phyloP scores from a whole-genome alignment of 2,113 vertebrate species.

The Australoheros scitulus region DNA sequence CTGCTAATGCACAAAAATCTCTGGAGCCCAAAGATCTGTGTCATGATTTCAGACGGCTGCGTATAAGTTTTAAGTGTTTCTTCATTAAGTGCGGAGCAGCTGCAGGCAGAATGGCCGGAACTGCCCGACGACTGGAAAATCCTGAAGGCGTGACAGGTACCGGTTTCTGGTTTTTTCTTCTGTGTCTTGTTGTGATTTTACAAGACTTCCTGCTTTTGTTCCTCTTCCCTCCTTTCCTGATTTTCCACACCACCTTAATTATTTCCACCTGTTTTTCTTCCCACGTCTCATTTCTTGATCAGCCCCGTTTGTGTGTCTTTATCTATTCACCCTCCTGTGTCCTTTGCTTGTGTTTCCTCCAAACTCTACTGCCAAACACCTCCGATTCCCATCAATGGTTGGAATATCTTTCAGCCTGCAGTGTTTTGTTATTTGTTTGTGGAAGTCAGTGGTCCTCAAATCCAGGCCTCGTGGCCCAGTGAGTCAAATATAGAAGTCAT shows the following conservation, averaged over 20 bases:
- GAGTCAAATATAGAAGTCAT: too few relatives aligned
- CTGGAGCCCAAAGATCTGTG: too few relatives aligned
- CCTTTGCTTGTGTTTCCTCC: neutral
- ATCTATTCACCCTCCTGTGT: neutral
- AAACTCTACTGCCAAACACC: neutral
- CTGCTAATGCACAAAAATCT: neutral
- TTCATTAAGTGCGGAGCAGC: too few relatives aligned
- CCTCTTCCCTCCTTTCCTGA: neutral
- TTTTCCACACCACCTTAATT: neutral
- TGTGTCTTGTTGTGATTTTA: neutral
- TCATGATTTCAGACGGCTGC: too few relatives aligned
- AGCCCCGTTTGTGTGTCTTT: neutral
- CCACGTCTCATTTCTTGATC: neutral
- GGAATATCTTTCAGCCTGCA: neutral
- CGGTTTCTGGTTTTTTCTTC: neutral
- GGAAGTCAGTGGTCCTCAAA: too few relatives aligned
- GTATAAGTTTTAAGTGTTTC: too few relatives aligned
- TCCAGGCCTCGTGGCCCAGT: too few relatives aligned
- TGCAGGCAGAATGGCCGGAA: too few relatives aligned
- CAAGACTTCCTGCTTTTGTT: neutral
- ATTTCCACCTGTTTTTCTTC: neutral
- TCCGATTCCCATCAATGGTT: neutral
- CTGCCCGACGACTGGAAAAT: too few relatives aligned
- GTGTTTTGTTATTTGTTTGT: neutral
- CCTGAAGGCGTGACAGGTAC: too few relatives aligned